Base-by-base conservation (phyloP, 2,113 vertebrate genomes). In the Penelope pileata region DNA sequence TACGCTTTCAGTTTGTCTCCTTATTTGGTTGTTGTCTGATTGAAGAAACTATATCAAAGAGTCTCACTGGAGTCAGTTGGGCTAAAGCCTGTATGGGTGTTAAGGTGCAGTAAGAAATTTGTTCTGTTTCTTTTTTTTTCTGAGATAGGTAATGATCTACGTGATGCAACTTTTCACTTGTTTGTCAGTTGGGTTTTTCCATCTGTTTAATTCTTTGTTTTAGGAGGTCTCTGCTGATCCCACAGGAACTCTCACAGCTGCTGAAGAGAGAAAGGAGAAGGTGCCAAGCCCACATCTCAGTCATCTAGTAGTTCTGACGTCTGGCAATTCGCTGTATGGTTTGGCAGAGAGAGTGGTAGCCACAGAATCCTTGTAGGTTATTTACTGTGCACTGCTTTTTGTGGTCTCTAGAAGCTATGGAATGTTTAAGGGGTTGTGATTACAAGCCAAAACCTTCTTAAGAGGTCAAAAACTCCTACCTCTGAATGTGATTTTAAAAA, bases 221-320 rank as follows among this genome's bases (percentile, higher is more conserved):
- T 94, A 99, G 99, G 99, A 99, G 89, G 97, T 98, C 23, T 97
- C 96, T 16, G 88, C 96, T 63, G 99, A 99, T 97, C 97, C 96
- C 7, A 21, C 97, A 16, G 97, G 98, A 40, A 97, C 98, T 23
- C 98, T 99, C 7, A 97, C 98, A 42, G 96, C 98, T 36, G 92
- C 97, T 38, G 99, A 99, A 97, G 99, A 99, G 93, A 98, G 98
- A 83, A 99, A 99, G 94, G 99, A 99, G 97, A 99, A 99, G 95
- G 98, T 99, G 24, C 99, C 99, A 40, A 99, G 98, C 90, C 99
- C 99, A 47, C 99, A 99, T 91, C 99, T 99, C 79, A 99, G 99
- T 95, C 99, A 99, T 59, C 94, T 99, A 1, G 99, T 99, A 86
- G 97, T 99, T 96, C 97, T 99, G 94, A 99, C 98, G 2, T 98